These are phyloP conservation scores for Boulengeromyrus knoepffleri DNA, from an alignment of 2,113 vertebrate genomes.

Conservation along the genomic window DNA sequence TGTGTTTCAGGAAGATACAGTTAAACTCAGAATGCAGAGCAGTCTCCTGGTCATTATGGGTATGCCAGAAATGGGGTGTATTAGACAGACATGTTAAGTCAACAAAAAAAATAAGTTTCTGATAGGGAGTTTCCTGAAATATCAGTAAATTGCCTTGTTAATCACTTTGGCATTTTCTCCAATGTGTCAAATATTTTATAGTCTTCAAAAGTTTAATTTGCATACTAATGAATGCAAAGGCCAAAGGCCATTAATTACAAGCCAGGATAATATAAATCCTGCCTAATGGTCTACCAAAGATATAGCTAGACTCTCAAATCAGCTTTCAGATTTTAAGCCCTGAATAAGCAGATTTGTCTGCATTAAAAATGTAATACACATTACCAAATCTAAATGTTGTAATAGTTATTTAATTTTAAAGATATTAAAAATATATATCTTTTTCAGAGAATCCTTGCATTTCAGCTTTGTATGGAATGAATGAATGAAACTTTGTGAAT, in stretches of 20 bases:
- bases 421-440: not conserved
- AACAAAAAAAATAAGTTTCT: not conserved
- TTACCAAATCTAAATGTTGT: conserved; percentile 65
- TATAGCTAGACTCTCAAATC: conserved; percentile 77
- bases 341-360: not conserved
- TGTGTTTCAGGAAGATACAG: not conserved
- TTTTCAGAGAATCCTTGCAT: not conserved
- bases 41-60: not conserved
- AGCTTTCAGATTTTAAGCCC: conserved; percentile 69
- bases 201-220: conserved; percentile 77
- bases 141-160: conserved; percentile 56
- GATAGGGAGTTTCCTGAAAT: not conserved
- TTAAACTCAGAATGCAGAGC: not conserved
- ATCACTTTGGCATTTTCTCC: conserved; percentile 66
- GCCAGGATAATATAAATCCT: conserved; percentile 63
- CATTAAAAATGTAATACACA: conserved; percentile 65
- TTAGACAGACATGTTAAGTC: not conserved
- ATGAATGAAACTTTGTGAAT: not conserved
- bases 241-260: conserved; percentile 94
- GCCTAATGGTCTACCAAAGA: conserved; percentile 80
- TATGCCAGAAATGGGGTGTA: not conserved
- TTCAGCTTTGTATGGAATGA: not conserved
- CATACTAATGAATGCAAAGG: conserved; percentile 92
- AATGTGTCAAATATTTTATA: conserved; percentile 65
- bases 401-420: conserved; percentile 21